These are phyloP conservation scores for Merops nubicus DNA, from an alignment of 2,113 vertebrate species.

Conservation along the genomic window DNA sequence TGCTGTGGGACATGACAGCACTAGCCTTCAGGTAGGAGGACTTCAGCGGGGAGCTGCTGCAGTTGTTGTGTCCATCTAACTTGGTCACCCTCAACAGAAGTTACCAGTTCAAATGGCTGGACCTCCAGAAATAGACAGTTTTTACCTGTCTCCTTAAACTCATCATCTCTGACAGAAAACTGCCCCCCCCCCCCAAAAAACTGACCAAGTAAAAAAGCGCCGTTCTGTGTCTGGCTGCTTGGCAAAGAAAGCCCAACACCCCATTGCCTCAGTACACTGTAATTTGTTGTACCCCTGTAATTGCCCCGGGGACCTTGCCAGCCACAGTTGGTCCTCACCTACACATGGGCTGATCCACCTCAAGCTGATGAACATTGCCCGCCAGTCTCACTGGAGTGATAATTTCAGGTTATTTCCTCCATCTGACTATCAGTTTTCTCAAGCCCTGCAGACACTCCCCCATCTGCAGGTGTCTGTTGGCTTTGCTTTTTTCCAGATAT, in stretches of 20 bases:
- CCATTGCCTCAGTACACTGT: neutral
- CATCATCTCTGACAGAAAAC: neutral
- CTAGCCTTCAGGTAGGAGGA: neutral
- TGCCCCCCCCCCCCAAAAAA: neutral
- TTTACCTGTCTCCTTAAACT: neutral
- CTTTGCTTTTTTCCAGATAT: neutral
- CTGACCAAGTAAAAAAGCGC: rapidly evolving
- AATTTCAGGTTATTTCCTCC: neutral
- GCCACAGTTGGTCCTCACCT: rapidly evolving
- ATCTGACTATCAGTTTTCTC: neutral
- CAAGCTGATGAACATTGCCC: neutral
- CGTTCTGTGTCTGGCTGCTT: neutral
- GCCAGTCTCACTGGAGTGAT: neutral
- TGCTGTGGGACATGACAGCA: neutral
- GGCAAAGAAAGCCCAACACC: neutral
- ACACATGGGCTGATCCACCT: neutral
- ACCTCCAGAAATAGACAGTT: neutral
- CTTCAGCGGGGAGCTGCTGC: neutral
- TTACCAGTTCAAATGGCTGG: neutral
- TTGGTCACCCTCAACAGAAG: neutral
- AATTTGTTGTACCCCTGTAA: neutral
- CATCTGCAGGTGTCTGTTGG: neutral
- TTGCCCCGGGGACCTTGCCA: neutral
- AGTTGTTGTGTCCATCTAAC: neutral
- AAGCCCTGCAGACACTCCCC: neutral